Base-by-base conservation (phyloP, 1,140 invertebrate genomes). In the Gryllus bimaculatus region DNA sequence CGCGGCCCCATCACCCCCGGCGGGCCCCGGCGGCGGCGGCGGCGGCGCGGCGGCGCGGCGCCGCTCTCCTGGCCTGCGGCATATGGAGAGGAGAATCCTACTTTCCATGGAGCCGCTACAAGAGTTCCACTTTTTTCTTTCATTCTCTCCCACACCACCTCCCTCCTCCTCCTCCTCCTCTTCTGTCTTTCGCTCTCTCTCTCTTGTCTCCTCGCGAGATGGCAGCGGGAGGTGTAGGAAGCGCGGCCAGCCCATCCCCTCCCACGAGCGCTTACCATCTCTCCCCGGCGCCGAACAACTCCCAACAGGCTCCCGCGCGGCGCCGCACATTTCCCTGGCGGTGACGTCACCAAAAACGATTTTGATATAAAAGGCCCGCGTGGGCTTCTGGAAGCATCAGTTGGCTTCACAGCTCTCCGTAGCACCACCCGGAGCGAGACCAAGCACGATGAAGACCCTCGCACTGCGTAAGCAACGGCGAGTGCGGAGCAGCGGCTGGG, bases 121-220 rank as follows among this genome's bases (percentile, higher is more conserved):
- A 13, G 78, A 74, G 78, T 79, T 79, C 78, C 74, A 79, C 78
- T 79, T 79, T 79, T n/a, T 79, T 79, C 78, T 79, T 79, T 79
- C 74, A 15, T 49, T 13, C n/a, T 75, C 76, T 77, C 39, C 54
- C 54, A n/a, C n/a, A 66, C 54, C 54, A 66, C 18, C 54, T n/a
- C n/a, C n/a, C n/a, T n/a, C n/a, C n/a, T n/a, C n/a, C n/a, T n/a
- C n/a, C n/a, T n/a, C n/a, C n/a, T 47, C 76, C 48, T 54, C 12
- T 5, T 47, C 18, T 13, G 13, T 47, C 8, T 12, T 10, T 77
- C 26, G 8, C 26, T 39, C 74, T n/a, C 18, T 79, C 78, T 79
- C 78, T 78, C 26, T 78, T 18, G 18, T 0, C 73, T 21, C 21
- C 54, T 49, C 78, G 73, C 26, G 26, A 39, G 26, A 39, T 39